Conservation (phyloP, 2,888 invertebrate genomes). For the Holacanthella duospinosa region DNA sequence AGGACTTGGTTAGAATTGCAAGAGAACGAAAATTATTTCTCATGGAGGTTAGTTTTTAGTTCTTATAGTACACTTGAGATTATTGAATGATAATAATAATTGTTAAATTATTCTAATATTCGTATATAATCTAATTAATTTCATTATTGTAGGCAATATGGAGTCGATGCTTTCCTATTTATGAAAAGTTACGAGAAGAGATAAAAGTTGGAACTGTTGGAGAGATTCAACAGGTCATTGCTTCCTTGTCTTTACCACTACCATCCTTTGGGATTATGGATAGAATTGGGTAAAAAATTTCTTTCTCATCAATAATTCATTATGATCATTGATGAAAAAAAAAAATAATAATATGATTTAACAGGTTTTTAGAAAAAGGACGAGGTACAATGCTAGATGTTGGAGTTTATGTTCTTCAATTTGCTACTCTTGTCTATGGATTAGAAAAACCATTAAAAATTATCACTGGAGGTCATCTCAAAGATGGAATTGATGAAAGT, state of each 20-base stretch:
- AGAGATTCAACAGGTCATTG: constrained; percentile 56
- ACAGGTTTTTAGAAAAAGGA: constrained; percentile 57
- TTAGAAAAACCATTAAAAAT: constrained; percentile 58
- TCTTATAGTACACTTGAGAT: too few relatives aligned
- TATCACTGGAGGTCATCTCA: constrained; percentile 56
- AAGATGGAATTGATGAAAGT: constrained; percentile 59
- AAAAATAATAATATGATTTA: too few relatives aligned
- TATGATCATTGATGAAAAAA: too few relatives aligned
- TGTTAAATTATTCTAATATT: too few relatives aligned
- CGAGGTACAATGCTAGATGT: constrained; percentile 66
- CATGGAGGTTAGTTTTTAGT: too few relatives aligned
- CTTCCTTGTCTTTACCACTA: constrained; percentile 47
- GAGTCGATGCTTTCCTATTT: constrained; percentile 73
- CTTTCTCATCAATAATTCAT: too few relatives aligned
- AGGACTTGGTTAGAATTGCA: constrained; percentile 51
- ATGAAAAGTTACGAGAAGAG: constrained; percentile 56
- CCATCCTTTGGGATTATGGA: background rate
- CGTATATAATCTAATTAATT: background rate
- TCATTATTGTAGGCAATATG: constrained; percentile 54
- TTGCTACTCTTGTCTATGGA: constrained; percentile 56
- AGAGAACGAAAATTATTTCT: constrained; percentile 42
- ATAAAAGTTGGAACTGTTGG: constrained; percentile 58
- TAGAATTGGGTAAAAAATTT: background rate
- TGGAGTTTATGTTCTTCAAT: constrained; percentile 65
- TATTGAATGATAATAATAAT: too few relatives aligned